phyloP scores from a whole-genome alignment of 2,797 vertebrate species.

The Erpetoichthys calabaricus region DNA sequence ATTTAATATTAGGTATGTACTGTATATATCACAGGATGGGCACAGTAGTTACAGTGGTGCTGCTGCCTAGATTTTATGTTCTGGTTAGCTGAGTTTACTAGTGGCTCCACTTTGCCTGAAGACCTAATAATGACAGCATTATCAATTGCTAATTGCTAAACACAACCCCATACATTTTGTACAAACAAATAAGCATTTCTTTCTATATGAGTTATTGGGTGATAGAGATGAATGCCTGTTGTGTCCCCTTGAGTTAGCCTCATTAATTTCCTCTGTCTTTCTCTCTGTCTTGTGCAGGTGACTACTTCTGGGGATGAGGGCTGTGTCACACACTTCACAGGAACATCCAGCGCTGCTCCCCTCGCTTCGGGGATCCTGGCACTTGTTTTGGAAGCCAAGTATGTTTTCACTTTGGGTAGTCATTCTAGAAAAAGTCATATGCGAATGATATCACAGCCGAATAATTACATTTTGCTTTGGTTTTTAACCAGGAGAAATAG shows the following conservation, averaged over 20 bases:
- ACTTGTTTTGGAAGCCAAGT: constrained; percentile 35
- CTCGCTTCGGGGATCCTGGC: constrained; percentile 31
- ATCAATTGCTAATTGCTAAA: constrained; percentile 52
- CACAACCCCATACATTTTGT: no score
- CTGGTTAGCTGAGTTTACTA: no score
- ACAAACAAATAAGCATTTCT: no score
- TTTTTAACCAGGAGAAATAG: no score
- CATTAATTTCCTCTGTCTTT: constrained; percentile 48
- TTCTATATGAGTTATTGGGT: constrained; percentile 25
- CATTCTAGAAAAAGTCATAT: no score
- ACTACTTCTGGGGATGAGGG: constrained; percentile 51
- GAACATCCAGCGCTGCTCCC: constrained; percentile 37
- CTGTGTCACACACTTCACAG: constrained; percentile 41
- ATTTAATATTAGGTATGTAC: no score
- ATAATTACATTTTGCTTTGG: no score
- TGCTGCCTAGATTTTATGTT: no score
- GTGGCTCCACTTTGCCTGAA: constrained; percentile 24
- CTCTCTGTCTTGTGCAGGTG: constrained; percentile 58
- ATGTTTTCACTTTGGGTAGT: constrained; percentile 16
- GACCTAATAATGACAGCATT: constrained; percentile 56
- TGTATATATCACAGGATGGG: no score
- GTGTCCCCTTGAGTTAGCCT: constrained; percentile 50
- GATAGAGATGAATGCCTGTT: constrained; percentile 56
- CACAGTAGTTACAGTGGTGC: no score
- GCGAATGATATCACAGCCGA: no score